Conservation (phyloP, 2,888 invertebrate genomes). For the Eutolmus rufibarbis region DNA sequence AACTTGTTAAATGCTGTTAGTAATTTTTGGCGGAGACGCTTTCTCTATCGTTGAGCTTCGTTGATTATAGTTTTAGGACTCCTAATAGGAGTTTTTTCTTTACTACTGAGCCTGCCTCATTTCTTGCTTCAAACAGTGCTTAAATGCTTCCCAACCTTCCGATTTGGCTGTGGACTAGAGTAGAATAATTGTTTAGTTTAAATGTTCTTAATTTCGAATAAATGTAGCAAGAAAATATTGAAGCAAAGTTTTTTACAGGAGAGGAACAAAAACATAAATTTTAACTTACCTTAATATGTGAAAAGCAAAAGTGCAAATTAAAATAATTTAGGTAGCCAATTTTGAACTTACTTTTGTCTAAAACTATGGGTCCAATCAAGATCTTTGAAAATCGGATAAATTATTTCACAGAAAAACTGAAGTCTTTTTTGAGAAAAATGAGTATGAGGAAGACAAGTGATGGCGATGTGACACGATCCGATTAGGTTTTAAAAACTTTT, state of each 20-base stretch:
- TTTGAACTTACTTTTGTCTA: no score
- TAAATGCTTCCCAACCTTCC: conserved; percentile 94
- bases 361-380: no score
- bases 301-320: no score
- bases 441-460: no score
- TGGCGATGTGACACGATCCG: no score
- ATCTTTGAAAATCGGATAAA: no score
- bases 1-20: not conserved
- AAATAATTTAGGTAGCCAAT: no score
- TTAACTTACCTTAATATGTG: no score
- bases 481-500: not conserved
- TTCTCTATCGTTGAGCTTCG: not conserved
- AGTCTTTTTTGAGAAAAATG: no score
- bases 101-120: conserved; percentile 64
- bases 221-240: not conserved
- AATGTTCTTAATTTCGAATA: not conserved
- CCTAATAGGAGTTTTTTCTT: not conserved
- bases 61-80: not conserved
- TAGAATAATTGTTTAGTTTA: not conserved
- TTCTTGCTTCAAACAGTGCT: conserved; percentile 88
- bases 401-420: no score
- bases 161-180: conserved; percentile 86
- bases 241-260: no score
- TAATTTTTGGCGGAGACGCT: not conserved
- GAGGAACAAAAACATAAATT: no score